Evolutionary conservation across 1,140 invertebrate species (phyloP).

Genomic region (Nymphalis io): DNA sequence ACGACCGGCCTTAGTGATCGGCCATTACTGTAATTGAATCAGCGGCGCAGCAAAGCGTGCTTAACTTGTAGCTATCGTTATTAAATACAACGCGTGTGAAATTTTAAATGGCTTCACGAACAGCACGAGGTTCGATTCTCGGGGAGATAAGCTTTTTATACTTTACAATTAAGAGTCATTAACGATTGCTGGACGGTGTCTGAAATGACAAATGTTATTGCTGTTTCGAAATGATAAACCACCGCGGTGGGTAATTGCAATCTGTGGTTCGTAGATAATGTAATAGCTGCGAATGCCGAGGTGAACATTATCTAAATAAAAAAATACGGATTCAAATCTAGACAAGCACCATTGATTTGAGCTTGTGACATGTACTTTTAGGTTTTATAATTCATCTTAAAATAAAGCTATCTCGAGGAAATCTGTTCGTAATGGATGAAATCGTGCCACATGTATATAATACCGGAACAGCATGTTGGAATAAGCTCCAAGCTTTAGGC

Average conservation of each 20-base stretch:
- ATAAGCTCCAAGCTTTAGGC: no score
- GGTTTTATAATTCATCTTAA: no score
- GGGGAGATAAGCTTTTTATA: constrained; percentile 17
- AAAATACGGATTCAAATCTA: no score
- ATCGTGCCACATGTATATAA: no score
- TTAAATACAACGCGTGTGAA: constrained; percentile 29
- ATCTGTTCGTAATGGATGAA: no score
- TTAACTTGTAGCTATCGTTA: constrained; percentile 31
- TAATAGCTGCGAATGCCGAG: neutral
- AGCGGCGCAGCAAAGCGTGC: constrained; percentile 1
- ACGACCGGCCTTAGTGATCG: constrained; percentile 7
- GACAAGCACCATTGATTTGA: no score
- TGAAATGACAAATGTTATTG: neutral
- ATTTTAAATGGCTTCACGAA: constrained; percentile 25
- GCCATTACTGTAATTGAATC: constrained; percentile 23
- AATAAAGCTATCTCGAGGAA: no score
- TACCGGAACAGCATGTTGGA: no score
- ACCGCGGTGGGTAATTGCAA: neutral
- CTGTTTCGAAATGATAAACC: neutral
- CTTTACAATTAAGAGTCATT: constrained; percentile 17
- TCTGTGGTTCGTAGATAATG: neutral
- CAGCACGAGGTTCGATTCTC: constrained; percentile 23
- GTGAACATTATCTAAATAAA: no score
- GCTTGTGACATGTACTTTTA: no score
- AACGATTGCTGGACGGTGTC: constrained; percentile 3